phyloP scores from a whole-genome alignment of 2,113 vertebrate species.

The Centropristis striata region DNA sequence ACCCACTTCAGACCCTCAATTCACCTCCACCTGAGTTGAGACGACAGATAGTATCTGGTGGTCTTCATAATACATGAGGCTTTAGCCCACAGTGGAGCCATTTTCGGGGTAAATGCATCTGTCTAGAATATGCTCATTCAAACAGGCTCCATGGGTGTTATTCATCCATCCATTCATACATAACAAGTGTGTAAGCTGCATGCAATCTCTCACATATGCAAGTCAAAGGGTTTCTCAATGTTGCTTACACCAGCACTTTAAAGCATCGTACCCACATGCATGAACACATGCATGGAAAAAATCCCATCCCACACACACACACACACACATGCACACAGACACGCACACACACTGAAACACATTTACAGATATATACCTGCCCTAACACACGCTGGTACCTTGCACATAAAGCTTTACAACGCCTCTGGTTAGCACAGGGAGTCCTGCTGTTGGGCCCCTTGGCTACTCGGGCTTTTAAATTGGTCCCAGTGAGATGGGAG shows the following conservation, averaged over 20 bases:
- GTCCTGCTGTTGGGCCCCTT: slow-evolving; percentile 23
- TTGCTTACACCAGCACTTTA: slow-evolving; percentile 53
- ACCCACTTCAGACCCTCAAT: background rate
- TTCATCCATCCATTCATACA: slow-evolving; percentile 30
- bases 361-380: background rate
- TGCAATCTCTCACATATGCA: slow-evolving; percentile 36
- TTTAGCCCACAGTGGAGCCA: background rate
- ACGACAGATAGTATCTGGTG: background rate
- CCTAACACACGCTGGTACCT: background rate
- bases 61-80: slow-evolving; percentile 42
- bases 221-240: slow-evolving; percentile 9
- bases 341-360: background rate
- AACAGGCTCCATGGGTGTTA: slow-evolving; percentile 21
- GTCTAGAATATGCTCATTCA: slow-evolving; percentile 38
- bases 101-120: slow-evolving; percentile 49
- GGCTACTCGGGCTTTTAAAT: slow-evolving; percentile 73
- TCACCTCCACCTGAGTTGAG: slow-evolving; percentile 32
- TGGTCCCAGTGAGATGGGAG: slow-evolving; percentile 80
- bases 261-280: slow-evolving; percentile 26
- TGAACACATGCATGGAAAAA: slow-evolving; percentile 28
- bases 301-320: background rate
- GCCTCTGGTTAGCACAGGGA: slow-evolving; percentile 8
- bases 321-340: slow-evolving; percentile 10
- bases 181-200: slow-evolving; percentile 40
- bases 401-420: slow-evolving; percentile 9